phyloP scores from a whole-genome alignment of 2,888 invertebrate species.

The Stenoptilia bipunctidactyla region DNA sequence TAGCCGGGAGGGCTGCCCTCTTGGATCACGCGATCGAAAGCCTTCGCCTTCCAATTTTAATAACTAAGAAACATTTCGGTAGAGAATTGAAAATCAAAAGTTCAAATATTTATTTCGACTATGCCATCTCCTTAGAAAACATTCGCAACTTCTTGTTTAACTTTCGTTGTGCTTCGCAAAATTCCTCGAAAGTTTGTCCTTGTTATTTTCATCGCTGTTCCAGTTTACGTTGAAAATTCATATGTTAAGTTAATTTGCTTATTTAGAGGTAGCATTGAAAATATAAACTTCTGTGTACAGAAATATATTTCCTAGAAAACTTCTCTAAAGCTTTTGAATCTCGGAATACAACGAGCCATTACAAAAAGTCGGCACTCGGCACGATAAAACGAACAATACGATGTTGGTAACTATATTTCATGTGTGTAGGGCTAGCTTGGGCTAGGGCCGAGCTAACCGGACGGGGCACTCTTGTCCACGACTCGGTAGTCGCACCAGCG shows the following conservation, averaged over 20 bases:
- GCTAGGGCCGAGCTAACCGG: neutral
- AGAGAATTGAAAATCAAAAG: conserved; percentile 23
- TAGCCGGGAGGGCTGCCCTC: conserved; percentile 32
- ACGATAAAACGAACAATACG: conserved; percentile 48
- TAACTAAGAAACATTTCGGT: conserved; percentile 2
- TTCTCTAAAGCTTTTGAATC: too few species aligned
- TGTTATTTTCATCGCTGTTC: neutral
- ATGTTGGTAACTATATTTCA: conserved; percentile 18
- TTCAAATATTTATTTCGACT: conserved; percentile 28
- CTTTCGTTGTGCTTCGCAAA: conserved; percentile 19
- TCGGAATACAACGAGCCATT: conserved; percentile 8
- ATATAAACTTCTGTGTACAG: too few species aligned
- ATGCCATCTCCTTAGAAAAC: conserved; percentile 17
- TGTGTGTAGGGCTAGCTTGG: conserved; percentile 10
- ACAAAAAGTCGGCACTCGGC: conserved; percentile 44
- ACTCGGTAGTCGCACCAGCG: neutral
- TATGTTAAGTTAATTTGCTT: too few species aligned
- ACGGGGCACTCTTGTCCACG: neutral
- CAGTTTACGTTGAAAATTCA: too few species aligned
- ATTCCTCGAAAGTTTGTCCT: conserved; percentile 16
- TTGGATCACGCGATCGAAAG: conserved; percentile 45
- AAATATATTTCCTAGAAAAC: too few species aligned
- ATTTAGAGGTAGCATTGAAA: too few species aligned
- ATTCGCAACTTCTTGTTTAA: conserved; percentile 27
- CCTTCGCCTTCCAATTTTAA: conserved; percentile 21